phyloP scores from a whole-genome alignment of 2,888 invertebrate species.

The Hypsopygia costalis region DNA sequence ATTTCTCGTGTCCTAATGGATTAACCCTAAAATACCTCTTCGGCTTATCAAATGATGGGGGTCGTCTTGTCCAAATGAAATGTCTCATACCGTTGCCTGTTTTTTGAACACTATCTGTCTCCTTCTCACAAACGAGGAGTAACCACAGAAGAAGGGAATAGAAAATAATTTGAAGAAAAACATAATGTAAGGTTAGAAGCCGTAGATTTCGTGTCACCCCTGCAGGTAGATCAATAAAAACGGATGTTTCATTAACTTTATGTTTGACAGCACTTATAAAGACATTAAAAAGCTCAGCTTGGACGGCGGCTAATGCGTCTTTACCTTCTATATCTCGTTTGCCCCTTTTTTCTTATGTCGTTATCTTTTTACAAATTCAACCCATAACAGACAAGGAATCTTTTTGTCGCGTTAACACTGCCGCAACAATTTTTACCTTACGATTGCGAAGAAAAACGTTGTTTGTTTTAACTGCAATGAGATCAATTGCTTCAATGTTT shows the following conservation, averaged over 20 bases:
- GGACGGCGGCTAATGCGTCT: constrained; percentile 29
- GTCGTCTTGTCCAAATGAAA: constrained; percentile 68
- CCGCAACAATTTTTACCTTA: constrained; percentile 1
- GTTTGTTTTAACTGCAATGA: not conserved
- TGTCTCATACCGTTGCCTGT: constrained; percentile 58
- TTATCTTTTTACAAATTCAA: constrained; percentile 37
- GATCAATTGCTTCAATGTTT: constrained; percentile 12
- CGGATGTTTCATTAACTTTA: constrained; percentile 70
- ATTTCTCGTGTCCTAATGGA: constrained; percentile 57
- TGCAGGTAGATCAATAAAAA: constrained; percentile 78
- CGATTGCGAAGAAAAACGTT: too few relatives aligned
- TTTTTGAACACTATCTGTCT: constrained; percentile 37
- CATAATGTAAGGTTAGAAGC: constrained; percentile 68
- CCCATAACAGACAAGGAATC: constrained; percentile 1
- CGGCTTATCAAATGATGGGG: constrained; percentile 75
- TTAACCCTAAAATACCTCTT: constrained; percentile 68
- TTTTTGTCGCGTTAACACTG: constrained; percentile 10
- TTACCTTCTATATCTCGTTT: constrained; percentile 36
- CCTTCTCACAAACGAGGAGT: constrained; percentile 26
- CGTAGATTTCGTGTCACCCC: constrained; percentile 62
- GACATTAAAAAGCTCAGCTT: constrained; percentile 68
- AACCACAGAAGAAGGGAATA: constrained; percentile 33
- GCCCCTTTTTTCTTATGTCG: constrained; percentile 27
- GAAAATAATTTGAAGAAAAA: constrained; percentile 67
- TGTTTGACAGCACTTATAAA: constrained; percentile 76